Evolutionary conservation across 2,888 invertebrate genomes (phyloP), one percentile per base, ranked within the genome.

Genomic region (Asteroscopus sphinx): DNA sequence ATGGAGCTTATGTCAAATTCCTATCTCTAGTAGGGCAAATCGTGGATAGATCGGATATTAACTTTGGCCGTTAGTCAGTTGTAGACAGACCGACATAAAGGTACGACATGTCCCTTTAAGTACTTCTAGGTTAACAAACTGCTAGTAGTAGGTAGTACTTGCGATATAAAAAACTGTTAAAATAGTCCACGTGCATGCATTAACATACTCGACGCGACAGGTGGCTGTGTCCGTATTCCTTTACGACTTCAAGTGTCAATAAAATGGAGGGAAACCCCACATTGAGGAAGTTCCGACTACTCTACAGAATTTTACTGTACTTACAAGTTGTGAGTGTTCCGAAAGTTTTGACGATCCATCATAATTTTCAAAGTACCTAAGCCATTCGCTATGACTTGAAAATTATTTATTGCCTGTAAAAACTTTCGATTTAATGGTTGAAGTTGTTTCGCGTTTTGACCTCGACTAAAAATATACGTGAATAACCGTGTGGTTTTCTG

Each of bases 261-360:
- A 65, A 74, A 71, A 60, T 55, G 28, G 17, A 65, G 35, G 37
- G 32, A 28, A 51, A 64, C 6, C 33, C 21, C 0, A 46, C 56
- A 40, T 65, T 32, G 35, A 52, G 33, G 36, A 64, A 57, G 44
- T 74, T 53, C 37, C 13, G 33, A 73, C 49, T 47, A 48, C 16
- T 40, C n/a, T 48, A 40, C 39, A 33, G 17, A 52, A 42, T 57
- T 65, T 64, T 52, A 70, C 42, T 33, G 44, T 39, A 15, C n/a
- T n/a, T n/a, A n/a, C 17, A 63, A 69, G 33, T 73, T 66, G 37
- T 32, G 25, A 41, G 37, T 35, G 46, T 21, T 33, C 7, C 21
- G 39, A 58, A n/a, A 57, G 64, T 68, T 73, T 52, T 68, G 48
- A 73, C 54, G 57, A 48, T 70, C 49, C 16, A 37, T 37, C 52